phyloP scores from a whole-genome alignment of 2,113 vertebrate species.

The Raja brachyura region DNA sequence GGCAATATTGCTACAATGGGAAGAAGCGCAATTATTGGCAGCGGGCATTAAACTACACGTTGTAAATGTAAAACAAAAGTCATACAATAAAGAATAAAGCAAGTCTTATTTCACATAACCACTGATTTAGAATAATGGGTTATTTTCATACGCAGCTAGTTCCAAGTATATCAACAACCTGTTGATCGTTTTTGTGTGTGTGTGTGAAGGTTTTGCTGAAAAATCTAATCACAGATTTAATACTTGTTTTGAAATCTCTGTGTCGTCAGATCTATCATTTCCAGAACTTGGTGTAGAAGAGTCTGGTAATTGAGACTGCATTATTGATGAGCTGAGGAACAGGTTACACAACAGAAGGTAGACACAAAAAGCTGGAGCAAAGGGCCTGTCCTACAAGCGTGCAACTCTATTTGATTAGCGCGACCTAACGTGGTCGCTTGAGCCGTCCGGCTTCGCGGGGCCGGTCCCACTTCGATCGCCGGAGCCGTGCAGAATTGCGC shows the following conservation, averaged over 20 bases:
- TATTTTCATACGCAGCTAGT: neutral
- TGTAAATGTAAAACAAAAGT: neutral
- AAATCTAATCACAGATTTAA: neutral
- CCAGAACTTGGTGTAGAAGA: constrained; percentile 53
- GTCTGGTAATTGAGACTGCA: constrained; percentile 55
- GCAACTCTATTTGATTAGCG: no score
- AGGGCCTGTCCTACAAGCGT: no score
- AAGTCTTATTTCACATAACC: neutral
- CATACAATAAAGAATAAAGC: neutral
- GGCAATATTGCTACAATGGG: neutral
- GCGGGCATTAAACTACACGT: neutral
- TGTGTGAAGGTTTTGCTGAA: neutral
- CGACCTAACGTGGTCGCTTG: no score
- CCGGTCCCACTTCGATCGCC: no score
- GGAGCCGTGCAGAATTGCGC: no score
- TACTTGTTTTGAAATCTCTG: constrained; percentile 47
- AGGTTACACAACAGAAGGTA: constrained; percentile 52
- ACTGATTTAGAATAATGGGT: constrained; percentile 3
- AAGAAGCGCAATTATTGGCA: neutral
- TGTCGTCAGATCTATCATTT: constrained; percentile 56
- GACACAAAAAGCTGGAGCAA: no score
- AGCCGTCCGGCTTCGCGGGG: no score
- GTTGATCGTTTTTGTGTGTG: neutral
- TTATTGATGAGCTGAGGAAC: constrained; percentile 54
- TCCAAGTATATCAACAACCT: neutral